Evolutionary conservation across 2,113 vertebrate genomes (phyloP).

Genomic region (Odocoileus virginianus): DNA sequence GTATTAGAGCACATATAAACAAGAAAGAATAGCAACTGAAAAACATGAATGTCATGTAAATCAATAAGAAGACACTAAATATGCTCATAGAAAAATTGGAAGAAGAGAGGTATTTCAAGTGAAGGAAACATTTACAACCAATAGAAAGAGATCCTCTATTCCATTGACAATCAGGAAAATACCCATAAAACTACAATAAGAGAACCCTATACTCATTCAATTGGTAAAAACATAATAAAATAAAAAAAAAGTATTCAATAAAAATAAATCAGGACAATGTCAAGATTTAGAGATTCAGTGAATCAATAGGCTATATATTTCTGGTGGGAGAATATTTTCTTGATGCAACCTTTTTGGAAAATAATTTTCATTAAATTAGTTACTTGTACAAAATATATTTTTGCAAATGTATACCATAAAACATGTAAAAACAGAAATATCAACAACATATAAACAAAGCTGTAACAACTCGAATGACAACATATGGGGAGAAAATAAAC

Average conservation of each 20-base stretch:
- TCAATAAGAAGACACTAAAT: neutral
- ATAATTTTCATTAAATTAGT: neutral
- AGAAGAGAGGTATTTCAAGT: neutral
- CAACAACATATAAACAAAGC: neutral
- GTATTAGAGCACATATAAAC: neutral
- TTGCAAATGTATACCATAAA: neutral
- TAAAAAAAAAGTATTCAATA: neutral
- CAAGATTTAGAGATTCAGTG: neutral
- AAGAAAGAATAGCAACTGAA: neutral
- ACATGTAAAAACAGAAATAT: neutral
- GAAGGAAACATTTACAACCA: neutral
- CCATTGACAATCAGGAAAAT: neutral
- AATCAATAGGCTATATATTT: neutral
- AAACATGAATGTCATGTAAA: neutral
- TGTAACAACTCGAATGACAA: neutral
- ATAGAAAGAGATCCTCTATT: neutral
- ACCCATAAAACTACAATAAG: neutral
- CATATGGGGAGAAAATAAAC: neutral
- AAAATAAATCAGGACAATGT: neutral
- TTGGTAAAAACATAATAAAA: neutral
- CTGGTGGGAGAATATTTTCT: neutral
- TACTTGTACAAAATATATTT: neutral
- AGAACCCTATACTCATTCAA: neutral
- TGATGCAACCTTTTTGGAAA: neutral
- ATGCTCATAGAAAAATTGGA: neutral